Conservation (phyloP, 2,888 invertebrate genomes). For the Eupeodes luniger region DNA sequence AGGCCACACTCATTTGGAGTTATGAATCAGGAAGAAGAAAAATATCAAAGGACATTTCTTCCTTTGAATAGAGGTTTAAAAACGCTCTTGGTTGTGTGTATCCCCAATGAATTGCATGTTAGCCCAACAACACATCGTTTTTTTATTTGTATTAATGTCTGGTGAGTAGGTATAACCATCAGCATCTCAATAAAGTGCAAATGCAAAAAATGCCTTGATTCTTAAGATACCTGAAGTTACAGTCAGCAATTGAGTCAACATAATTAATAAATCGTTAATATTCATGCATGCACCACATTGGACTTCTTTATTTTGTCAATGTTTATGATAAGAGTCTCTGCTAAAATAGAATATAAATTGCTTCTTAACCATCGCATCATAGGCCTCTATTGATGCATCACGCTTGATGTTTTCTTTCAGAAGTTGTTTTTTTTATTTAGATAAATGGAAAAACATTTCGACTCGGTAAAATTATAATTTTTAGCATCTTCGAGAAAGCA, state of each 20-base stretch:
- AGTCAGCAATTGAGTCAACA: conserved; percentile 50
- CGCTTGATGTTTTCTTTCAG: conserved; percentile 29
- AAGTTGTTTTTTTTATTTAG: not conserved
- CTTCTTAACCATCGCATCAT: conserved; percentile 79
- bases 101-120: conserved; percentile 21
- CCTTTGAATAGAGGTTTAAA: conserved; percentile 25
- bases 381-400: conserved; percentile 32
- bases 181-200: not conserved
- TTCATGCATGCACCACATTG: conserved; percentile 43
- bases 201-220: conserved; percentile 78
- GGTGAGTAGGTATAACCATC: conserved; percentile 12
- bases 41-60: conserved; percentile 20
- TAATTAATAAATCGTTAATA: conserved; percentile 59
- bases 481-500: not conserved
- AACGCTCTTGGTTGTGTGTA: conserved; percentile 18
- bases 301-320: conserved; percentile 2
- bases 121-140: conserved; percentile 9
- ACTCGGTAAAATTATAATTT: conserved; percentile 2
- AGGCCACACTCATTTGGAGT: conserved; percentile 33
- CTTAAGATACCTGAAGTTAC: conserved; percentile 80
- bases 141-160: conserved; percentile 47
- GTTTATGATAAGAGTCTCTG: conserved; percentile 17
- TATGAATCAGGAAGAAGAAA: conserved; percentile 52
- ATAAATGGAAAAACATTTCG: conserved; percentile 1
- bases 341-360: conserved; percentile 83